These are phyloP conservation scores for Paguma larvata DNA, from an alignment of 2,797 vertebrate species.

Conservation along the genomic window DNA sequence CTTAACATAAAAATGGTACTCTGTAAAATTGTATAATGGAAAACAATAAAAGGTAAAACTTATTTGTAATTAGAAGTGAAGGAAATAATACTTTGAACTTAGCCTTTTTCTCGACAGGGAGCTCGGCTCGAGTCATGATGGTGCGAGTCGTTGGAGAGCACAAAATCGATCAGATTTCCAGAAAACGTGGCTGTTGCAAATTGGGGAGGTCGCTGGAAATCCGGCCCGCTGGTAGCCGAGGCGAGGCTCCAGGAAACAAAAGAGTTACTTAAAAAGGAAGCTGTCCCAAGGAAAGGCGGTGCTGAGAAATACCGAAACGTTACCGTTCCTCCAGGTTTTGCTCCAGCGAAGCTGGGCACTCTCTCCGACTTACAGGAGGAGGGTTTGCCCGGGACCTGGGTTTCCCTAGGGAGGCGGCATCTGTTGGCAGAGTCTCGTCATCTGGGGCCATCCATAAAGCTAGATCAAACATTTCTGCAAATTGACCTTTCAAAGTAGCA, in stretches of 20 bases:
- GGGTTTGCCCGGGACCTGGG: background rate
- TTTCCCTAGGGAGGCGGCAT: background rate
- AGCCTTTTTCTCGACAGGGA: slow-evolving; percentile 72
- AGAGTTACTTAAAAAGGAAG: slow-evolving; percentile 9
- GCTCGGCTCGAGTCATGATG: slow-evolving; percentile 71
- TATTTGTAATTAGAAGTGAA: slow-evolving; percentile 86
- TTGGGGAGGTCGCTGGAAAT: background rate
- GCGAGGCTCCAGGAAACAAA: background rate
- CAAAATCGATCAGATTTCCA: background rate
- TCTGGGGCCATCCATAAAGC: background rate
- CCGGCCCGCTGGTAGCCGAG: background rate
- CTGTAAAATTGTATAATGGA: slow-evolving; percentile 89
- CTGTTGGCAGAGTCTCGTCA: background rate
- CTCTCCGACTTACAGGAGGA: background rate
- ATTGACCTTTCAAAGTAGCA: background rate
- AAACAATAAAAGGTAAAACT: slow-evolving; percentile 88
- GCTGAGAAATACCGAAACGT: slow-evolving; percentile 2
- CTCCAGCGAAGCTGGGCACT: background rate
- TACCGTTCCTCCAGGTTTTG: background rate
- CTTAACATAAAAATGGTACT: slow-evolving; percentile 61
- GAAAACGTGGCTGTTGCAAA: background rate
- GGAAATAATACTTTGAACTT: slow-evolving; percentile 78
- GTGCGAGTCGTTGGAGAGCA: slow-evolving; percentile 29
- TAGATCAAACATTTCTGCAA: slow-evolving; percentile 40
- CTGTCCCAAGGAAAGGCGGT: background rate